phyloP scores from a whole-genome alignment of 2,888 invertebrate species.

The Pinctada fucata region DNA sequence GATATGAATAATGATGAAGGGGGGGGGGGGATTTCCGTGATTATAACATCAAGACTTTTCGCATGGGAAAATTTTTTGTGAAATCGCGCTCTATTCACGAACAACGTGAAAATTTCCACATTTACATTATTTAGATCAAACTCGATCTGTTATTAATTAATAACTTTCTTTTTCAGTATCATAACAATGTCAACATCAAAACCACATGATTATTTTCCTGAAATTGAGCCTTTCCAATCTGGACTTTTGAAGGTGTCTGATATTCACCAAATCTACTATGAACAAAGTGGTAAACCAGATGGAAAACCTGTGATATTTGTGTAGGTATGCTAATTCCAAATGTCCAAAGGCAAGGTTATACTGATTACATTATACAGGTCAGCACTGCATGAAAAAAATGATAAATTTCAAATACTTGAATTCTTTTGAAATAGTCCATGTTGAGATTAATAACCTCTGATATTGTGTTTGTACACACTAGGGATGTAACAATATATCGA shows the following conservation, averaged over 20 bases:
- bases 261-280: constrained; percentile 70
- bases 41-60: no score
- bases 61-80: no score
- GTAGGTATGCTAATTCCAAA: constrained; percentile 52
- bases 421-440: not conserved
- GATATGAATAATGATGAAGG: no score
- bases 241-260: constrained; percentile 69
- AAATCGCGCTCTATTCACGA: no score
- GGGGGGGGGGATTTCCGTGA: no score
- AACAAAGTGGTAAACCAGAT: constrained; percentile 66
- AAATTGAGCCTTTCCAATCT: constrained; percentile 64
- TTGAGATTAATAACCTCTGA: no score
- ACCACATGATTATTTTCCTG: constrained; percentile 59
- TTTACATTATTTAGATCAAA: no score
- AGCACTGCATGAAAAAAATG: not conserved
- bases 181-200: constrained; percentile 11
- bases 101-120: no score
- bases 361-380: not conserved
- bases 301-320: constrained; percentile 72
- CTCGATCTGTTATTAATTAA: no score
- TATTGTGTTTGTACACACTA: no score
- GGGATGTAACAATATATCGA: no score
- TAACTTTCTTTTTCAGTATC: not conserved
- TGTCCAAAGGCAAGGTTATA: not conserved
- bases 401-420: not conserved